Percentiles rank a stretch among this genome's conserved stretches.
Evolutionary conservation across 2,797 vertebrate species (phyloP).

Genomic region (Arctocebus calabarensis): DNA sequence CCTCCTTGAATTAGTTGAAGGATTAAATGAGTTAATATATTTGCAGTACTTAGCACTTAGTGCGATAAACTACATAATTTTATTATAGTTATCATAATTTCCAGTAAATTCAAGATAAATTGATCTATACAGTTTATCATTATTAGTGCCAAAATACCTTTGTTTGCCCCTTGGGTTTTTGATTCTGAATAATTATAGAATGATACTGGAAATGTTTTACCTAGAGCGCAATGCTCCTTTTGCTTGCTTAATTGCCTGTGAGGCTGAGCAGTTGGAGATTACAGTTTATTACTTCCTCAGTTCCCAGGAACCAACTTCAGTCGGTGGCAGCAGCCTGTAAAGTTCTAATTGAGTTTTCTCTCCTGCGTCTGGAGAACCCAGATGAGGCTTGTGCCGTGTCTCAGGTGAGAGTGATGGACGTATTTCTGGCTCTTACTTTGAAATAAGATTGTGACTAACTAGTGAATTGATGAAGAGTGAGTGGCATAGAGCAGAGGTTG

Average conservation of each 20-base stretch:
- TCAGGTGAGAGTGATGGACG: constrained; percentile 91
- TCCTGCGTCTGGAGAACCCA: constrained; percentile 97
- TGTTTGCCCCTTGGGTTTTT: neutral
- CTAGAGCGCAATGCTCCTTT: neutral
- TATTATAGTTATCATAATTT: constrained; percentile 43
- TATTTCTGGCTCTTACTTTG: neutral
- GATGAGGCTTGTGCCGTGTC: constrained; percentile 99
- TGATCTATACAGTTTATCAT: neutral
- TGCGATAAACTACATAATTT: neutral
- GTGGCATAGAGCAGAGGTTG: neutral
- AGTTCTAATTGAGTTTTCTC: constrained; percentile 98
- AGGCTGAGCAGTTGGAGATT: neutral
- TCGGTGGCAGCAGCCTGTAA: constrained; percentile 98
- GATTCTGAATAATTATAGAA: neutral
- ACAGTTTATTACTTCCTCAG: constrained; percentile 86
- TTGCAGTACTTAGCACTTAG: neutral
- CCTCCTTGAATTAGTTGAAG: neutral
- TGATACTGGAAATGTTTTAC: neutral
- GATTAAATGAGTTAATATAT: constrained; percentile 31
- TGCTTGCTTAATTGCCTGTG: neutral
- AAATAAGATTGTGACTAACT: neutral
- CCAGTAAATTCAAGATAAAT: neutral
- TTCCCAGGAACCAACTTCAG: constrained; percentile 97
- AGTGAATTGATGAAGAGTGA: neutral
- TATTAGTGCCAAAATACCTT: constrained; percentile 5